Evolutionary conservation across 2,888 invertebrate species (phyloP), one percentile per base, ranked within the genome.

Genomic region (Drosophila falleni): DNA sequence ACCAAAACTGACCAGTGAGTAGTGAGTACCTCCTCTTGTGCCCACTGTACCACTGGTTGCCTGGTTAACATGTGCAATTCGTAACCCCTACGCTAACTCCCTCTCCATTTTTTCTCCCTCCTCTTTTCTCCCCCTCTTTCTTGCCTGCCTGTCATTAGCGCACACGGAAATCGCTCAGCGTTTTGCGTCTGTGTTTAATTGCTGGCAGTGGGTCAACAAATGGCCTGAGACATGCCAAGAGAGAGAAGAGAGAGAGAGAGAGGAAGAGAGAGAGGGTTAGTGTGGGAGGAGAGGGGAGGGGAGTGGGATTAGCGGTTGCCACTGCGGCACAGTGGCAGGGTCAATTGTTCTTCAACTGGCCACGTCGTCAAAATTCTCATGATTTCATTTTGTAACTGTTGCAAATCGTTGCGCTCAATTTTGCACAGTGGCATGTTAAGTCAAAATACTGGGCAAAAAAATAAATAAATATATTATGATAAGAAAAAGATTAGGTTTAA

Each of bases 101-200:
- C 29, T 1, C 15, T 13, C 13, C 13, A 4, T 16, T 19, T 19
- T 19, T 8, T 19, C 42, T 15, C 53, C 11, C 42, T 15, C 53
- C 11, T 2, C 11, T 42, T 5, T n/a, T 5, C 15, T 1, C 23
- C 8, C 15, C 37, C 35, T 26, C 44, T 49, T 49, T 16, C 41
- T 16, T 44, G 5, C 16, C 9, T 26, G 63, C 33, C 41, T 62
- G 60, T 77, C 76, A 77, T 77, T 77, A 78, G 79, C 60, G 65
- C 55, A 42, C 60, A 65, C 65, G 65, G 70, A 65, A 65, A 65
- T 70, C 65, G 70, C 60, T 70, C 60, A 70, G 58, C 60, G 46
- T 70, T 74, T 67, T 67, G 63, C 61, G 69, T 62, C 78, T 77
- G 77, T 65, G 68, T 65, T 76, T 76, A 76, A 76, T 76, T 78